Percentiles rank a stretch among this genome's conserved stretches.
These are phyloP conservation scores for Drosophila pseudotalamancana DNA, from an alignment of 2,888 invertebrate genomes.

Conservation along the genomic window DNA sequence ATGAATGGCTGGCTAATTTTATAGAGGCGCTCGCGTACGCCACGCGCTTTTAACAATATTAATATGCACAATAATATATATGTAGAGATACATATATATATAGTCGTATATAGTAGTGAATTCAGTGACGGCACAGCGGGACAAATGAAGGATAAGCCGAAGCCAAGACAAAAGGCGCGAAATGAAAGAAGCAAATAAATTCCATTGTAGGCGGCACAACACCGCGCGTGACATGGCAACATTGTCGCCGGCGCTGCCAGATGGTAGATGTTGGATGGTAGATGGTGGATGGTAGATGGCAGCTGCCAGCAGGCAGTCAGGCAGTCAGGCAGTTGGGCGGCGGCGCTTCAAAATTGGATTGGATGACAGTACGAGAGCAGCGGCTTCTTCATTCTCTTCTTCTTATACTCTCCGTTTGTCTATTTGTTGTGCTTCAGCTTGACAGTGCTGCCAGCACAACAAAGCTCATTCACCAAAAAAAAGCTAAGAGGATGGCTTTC, in stretches of 20 bases:
- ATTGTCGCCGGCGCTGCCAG: constrained; percentile 20
- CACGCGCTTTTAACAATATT: constrained; percentile 73
- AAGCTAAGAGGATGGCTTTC: neutral
- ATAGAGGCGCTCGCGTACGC: constrained; percentile 43
- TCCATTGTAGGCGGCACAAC: constrained; percentile 40
- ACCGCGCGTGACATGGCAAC: constrained; percentile 58
- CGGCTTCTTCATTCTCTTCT: constrained; percentile 27
- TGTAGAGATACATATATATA: neutral
- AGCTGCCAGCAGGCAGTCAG: constrained; percentile 16
- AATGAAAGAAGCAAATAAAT: constrained; percentile 55
- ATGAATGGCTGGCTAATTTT: constrained; percentile 76
- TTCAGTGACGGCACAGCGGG: constrained; percentile 28
- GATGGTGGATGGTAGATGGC: constrained; percentile 8
- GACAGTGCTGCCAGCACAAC: neutral
- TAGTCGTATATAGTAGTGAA: constrained; percentile 13
- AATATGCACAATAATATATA: constrained; percentile 68
- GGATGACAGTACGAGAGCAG: constrained; percentile 17
- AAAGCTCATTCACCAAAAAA: neutral
- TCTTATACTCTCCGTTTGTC: neutral
- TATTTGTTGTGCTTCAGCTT: constrained; percentile 1
- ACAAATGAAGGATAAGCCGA: constrained; percentile 53
- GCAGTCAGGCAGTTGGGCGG: neutral
- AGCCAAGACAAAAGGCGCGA: constrained; percentile 24
- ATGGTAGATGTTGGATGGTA: neutral
- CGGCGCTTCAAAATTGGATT: constrained; percentile 36